Conservation (phyloP, 2,113 vertebrate species). For the Ursus arctos region DNA sequence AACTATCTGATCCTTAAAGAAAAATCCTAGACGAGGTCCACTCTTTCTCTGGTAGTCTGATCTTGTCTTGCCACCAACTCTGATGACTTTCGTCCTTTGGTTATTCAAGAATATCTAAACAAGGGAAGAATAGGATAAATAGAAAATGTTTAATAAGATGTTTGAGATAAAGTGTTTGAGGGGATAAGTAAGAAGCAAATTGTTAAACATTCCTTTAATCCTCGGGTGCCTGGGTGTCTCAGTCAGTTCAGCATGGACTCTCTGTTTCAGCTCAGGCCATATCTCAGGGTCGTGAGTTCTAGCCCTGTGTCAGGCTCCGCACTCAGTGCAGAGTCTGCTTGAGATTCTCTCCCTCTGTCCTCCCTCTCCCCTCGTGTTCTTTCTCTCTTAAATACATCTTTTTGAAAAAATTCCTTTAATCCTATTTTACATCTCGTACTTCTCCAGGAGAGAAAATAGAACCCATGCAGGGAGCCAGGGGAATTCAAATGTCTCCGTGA, state of each 20-base stretch:
- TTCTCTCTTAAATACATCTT: neutral
- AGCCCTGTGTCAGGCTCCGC: neutral
- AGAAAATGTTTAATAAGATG: neutral
- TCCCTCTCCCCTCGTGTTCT: neutral
- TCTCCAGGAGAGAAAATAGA: neutral
- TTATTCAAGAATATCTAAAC: neutral
- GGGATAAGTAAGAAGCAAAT: neutral
- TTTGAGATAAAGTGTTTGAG: neutral
- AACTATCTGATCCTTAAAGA: neutral
- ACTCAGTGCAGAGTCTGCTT: neutral
- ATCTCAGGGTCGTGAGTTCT: neutral
- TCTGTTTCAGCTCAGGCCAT: neutral
- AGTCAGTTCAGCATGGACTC: neutral
- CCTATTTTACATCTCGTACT: neutral
- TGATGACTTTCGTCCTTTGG: neutral
- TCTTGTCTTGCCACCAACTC: neutral
- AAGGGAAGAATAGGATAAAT: neutral
- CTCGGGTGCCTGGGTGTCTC: neutral
- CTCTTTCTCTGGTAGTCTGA: neutral
- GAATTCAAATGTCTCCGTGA: neutral
- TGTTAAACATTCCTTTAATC: neutral
- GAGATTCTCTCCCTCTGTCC: neutral
- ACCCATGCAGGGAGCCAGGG: neutral
- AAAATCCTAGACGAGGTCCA: neutral
- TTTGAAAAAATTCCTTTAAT: neutral